Conservation (phyloP, 2,888 invertebrate genomes). For the Hedya salicella region DNA sequence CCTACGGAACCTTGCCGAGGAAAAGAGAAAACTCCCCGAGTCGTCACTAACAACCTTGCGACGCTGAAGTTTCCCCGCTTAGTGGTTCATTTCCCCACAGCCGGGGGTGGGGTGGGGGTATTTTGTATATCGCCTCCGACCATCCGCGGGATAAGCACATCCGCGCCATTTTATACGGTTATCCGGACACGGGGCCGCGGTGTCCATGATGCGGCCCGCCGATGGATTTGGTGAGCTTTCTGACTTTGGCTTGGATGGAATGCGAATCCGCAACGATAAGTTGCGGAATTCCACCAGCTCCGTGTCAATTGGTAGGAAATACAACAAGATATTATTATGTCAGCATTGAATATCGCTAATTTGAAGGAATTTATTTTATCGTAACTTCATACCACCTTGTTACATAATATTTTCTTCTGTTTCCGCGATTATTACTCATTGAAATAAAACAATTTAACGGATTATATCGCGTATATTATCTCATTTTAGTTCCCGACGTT, state of each 20-base stretch:
- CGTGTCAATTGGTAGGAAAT: too few species aligned
- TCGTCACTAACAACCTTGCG: slow-evolving; percentile 46
- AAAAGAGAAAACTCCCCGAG: slow-evolving; percentile 44
- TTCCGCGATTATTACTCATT: too few species aligned
- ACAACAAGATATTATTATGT: too few species aligned
- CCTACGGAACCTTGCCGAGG: slow-evolving; percentile 37
- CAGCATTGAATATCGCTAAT: too few species aligned
- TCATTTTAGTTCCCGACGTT: too few species aligned
- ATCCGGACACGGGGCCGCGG: slow-evolving; percentile 58
- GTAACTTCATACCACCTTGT: too few species aligned
- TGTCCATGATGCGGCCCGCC: slow-evolving; percentile 43
- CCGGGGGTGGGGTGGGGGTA: slow-evolving; percentile 47
- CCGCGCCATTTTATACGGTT: slow-evolving; percentile 71
- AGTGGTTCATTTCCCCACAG: slow-evolving; percentile 47
- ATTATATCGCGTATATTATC: too few species aligned
- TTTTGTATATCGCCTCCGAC: slow-evolving; percentile 65
- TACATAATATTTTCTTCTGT: too few species aligned
- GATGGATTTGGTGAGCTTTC: slow-evolving; percentile 16
- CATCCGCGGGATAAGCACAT: slow-evolving; percentile 73
- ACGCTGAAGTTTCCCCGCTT: slow-evolving; percentile 52
- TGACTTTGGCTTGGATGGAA: neutral
- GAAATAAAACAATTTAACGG: too few species aligned
- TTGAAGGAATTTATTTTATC: too few species aligned
- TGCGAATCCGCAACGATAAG: too few species aligned
- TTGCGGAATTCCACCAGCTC: too few species aligned